Evolutionary conservation across 2,888 invertebrate genomes (phyloP), one percentile per base, ranked within the genome.

Genomic region (Erebia aethiops): DNA sequence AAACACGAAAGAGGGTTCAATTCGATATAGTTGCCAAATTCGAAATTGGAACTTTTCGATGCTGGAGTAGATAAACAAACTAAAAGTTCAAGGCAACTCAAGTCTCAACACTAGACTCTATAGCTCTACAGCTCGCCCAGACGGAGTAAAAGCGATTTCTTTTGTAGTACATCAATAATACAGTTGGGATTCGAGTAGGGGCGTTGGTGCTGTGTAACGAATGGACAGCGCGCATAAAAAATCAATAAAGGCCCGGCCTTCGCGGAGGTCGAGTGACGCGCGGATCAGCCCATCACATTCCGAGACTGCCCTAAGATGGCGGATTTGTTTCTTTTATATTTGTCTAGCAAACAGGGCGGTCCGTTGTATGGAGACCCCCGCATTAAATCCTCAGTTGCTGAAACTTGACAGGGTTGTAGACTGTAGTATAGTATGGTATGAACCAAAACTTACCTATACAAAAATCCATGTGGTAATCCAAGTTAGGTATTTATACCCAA

Each of bases 211-310:
- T 16, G 7, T 62, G 62, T 81, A 80, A 82, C 82, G 81, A 82
- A 83, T 89, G 92, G 91, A 92, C 91, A 91, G 88, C 88, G 91
- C 90, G 91, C 90, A 90, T 92, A 92, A 92, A 92, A 92, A 92
- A 92, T 92, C 91, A 91, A 92, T 91, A 91, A 89, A 87, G 84
- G 87, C 88, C 80, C 87, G 90, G 91, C 91, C 91, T 92, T 90
- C 88, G 86, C 77, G 79, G 90, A 90, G 91, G 91, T 91, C 91
- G 88, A 80, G 76, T 83, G 88, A 83, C 85, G 83, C 75, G 70
- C 69, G 67, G 71, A 66, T 69, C 68, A 66, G 62, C 71, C 58
- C 69, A 67, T 69, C 70, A 69, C 71, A 64, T 71, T 67, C 67
- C 71, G 49, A 70, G 65, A 74, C 67, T 18, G 52, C 7, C 26